phyloP scores from a whole-genome alignment of 2,797 vertebrate genomes.

The Pseudomugil gertrudae region DNA sequence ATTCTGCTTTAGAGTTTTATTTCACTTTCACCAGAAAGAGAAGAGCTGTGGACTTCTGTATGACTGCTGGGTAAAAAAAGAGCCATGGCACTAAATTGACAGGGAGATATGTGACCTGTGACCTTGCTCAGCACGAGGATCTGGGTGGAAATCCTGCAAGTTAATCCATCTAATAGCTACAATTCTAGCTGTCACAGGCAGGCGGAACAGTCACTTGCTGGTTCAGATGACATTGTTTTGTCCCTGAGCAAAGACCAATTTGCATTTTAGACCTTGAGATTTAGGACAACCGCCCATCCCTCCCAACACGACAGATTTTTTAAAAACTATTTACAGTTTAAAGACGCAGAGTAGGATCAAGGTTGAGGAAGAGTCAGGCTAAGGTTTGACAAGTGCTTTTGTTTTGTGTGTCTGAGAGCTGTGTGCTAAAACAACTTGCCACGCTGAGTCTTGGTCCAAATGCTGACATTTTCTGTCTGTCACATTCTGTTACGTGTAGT shows the following conservation, averaged over 20 bases:
- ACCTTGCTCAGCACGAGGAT: background rate
- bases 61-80: too few relatives aligned
- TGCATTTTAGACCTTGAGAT: background rate
- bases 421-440: slow-evolving; percentile 13
- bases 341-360: background rate
- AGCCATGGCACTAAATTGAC: background rate
- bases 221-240: slow-evolving; percentile 20
- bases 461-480: slow-evolving; percentile 75
- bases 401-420: background rate
- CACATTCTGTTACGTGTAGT: slow-evolving; percentile 72
- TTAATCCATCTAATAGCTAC: background rate
- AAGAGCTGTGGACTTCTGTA: background rate
- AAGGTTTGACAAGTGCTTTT: background rate
- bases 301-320: slow-evolving; percentile 1
- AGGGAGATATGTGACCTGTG: background rate
- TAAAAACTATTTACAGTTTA: background rate
- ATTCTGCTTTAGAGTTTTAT: background rate
- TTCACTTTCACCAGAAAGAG: background rate
- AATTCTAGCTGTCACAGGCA: background rate
- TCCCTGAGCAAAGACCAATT: slow-evolving; percentile 25
- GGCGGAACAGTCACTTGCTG: background rate
- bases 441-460: slow-evolving; percentile 60
- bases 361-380: background rate
- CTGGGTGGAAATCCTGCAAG: background rate
- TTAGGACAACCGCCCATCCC: background rate